A percentile compares a stretch with the other conserved stretches of the same genome.
Evolutionary conservation across 2,888 invertebrate species (phyloP).

Genomic region (Eurois occulta): DNA sequence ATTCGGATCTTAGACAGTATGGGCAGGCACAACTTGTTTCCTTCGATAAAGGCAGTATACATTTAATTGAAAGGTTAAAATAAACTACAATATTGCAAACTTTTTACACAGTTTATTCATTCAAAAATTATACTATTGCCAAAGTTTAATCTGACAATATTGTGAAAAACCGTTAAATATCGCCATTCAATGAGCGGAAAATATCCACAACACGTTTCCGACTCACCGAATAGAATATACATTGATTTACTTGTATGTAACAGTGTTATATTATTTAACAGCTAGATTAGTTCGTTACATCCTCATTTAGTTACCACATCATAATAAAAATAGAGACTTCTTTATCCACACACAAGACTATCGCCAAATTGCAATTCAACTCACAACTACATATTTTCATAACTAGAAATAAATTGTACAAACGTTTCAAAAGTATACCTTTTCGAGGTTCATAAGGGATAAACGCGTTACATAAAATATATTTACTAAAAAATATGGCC

Average conservation of each 20-base stretch:
- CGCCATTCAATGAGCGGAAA: constrained; percentile 74
- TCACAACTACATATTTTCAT: constrained; percentile 60
- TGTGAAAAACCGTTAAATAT: constrained; percentile 79
- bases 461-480: constrained; percentile 58
- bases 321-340: constrained; percentile 79
- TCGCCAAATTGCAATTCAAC: constrained; percentile 71
- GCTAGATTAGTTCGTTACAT: constrained; percentile 77
- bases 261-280: constrained; percentile 74
- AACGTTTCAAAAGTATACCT: constrained; percentile 63
- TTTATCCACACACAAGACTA: constrained; percentile 71
- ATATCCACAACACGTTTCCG: constrained; percentile 59
- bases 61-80: constrained; percentile 50
- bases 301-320: constrained; percentile 66
- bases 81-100: constrained; percentile 72
- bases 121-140: constrained; percentile 84
- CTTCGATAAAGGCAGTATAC: neutral
- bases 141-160: constrained; percentile 80
- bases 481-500: constrained; percentile 63
- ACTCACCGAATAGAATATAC: constrained; percentile 73
- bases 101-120: constrained; percentile 83
- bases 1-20: no score
- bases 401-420: constrained; percentile 68
- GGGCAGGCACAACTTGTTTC: no score
- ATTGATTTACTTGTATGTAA: constrained; percentile 74
- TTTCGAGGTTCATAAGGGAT: constrained; percentile 45